These are phyloP conservation scores for Hypomecis punctinalis DNA, from an alignment of 2,888 invertebrate genomes.

Conservation along the genomic window DNA sequence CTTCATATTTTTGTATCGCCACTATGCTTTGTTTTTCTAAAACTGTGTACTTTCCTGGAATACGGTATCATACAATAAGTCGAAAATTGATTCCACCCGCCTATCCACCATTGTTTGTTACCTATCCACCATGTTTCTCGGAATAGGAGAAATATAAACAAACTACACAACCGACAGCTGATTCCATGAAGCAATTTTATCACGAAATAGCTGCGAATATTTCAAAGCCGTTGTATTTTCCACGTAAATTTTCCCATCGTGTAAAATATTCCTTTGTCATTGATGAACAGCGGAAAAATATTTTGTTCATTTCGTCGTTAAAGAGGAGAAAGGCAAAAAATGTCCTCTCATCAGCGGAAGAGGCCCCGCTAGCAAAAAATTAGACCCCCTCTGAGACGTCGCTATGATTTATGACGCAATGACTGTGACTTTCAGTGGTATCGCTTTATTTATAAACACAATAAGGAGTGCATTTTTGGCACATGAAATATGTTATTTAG, in stretches of 20 bases:
- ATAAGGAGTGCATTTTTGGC: constrained; percentile 20
- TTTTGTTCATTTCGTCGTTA: constrained; percentile 37
- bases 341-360: constrained; percentile 23
- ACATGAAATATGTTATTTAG: neutral
- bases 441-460: constrained; percentile 29
- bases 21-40: no score
- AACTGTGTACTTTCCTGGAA: no score
- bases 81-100: no score
- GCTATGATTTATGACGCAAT: constrained; percentile 45
- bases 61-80: no score
- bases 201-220: neutral
- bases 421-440: constrained; percentile 37
- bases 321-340: constrained; percentile 22
- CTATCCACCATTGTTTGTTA: no score
- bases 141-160: no score
- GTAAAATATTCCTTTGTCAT: constrained; percentile 32
- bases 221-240: constrained; percentile 7
- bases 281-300: constrained; percentile 36
- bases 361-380: constrained; percentile 18
- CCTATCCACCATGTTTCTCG: no score
- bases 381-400: constrained; percentile 40
- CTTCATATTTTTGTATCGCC: no score
- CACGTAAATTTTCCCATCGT: constrained; percentile 18
- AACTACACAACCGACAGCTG: no score
- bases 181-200: neutral